Evolutionary conservation across 2,797 vertebrate species (phyloP).

Genomic region (Pangasius macronema): DNA sequence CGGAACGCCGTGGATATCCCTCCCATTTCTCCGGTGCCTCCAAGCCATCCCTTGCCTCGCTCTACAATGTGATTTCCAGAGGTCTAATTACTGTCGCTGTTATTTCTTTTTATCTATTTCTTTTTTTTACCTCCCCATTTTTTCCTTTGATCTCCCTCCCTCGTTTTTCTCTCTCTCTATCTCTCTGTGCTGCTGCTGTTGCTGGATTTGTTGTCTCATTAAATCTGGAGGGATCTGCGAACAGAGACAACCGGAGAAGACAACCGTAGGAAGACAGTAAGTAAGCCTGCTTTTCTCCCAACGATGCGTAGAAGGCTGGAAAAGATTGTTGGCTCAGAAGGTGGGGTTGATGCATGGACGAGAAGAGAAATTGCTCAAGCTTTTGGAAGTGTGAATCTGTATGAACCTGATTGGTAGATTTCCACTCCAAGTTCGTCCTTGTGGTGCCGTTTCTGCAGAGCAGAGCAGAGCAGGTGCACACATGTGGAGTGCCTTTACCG

Average conservation of each 20-base stretch:
- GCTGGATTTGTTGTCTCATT: constrained; percentile 54
- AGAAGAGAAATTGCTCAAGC: not conserved
- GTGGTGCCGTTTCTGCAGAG: constrained; percentile 20
- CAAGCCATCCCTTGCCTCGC: constrained; percentile 61
- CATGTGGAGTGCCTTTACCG: constrained; percentile 19
- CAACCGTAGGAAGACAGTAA: constrained; percentile 73
- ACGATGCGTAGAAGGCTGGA: constrained; percentile 15
- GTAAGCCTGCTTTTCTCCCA: constrained; percentile 59
- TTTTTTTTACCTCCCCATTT: constrained; percentile 25
- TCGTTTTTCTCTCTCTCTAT: constrained; percentile 37
- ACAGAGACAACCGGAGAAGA: constrained; percentile 42
- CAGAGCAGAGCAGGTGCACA: constrained; percentile 9
- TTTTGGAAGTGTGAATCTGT: constrained; percentile 6
- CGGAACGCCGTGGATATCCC: constrained; percentile 65
- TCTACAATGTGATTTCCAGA: constrained; percentile 65
- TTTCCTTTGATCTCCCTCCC: constrained; percentile 42
- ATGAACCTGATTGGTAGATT: constrained; percentile 16
- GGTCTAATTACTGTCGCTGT: constrained; percentile 63
- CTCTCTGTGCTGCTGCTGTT: constrained; percentile 38
- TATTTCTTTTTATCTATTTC: constrained; percentile 44
- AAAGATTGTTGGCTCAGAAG: constrained; percentile 48
- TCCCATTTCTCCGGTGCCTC: constrained; percentile 2
- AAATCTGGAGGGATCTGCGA: constrained; percentile 62
- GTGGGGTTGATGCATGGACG: constrained; percentile 10
- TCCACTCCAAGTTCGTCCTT: not conserved